Evolutionary conservation across 2,113 vertebrate genomes (phyloP).

Genomic region (Hyperopisus bebe): DNA sequence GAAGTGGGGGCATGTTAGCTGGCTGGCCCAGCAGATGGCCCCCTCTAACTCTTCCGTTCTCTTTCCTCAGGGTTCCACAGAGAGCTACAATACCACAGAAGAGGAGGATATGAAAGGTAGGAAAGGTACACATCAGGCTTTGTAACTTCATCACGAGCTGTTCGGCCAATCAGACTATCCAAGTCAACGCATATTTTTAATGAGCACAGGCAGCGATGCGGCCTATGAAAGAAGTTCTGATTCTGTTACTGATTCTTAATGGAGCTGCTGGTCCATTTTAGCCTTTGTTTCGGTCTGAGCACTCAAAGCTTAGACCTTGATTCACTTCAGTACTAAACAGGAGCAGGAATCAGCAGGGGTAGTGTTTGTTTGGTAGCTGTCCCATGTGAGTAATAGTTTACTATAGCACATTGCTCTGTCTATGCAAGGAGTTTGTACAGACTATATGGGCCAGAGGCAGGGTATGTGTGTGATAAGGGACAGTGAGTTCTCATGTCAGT

Average conservation of each 20-base stretch:
- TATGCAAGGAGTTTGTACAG: not conserved
- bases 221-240: not conserved
- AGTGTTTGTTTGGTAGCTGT: not conserved
- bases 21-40: not conserved
- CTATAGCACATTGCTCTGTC: not conserved
- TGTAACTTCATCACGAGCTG: conserved; percentile 18
- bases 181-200: not conserved
- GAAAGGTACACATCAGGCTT: conserved; percentile 66
- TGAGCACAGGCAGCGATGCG: not conserved
- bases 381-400: not conserved
- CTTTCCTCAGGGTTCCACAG: conserved; percentile 80
- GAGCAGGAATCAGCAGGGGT: not conserved
- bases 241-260: not conserved
- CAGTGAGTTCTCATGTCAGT: not conserved
- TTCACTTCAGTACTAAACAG: not conserved
- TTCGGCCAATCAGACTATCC: not conserved
- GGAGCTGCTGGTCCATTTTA: not conserved
- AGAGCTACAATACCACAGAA: conserved; percentile 96
- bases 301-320: not conserved
- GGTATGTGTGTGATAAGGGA: not conserved
- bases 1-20: conserved; percentile 30
- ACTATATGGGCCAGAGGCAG: not conserved
- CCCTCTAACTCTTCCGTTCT: conserved; percentile 14
- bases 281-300: not conserved
- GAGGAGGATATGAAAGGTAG: conserved; percentile 98